A percentile compares a stretch with the other conserved stretches of the same genome.
These are phyloP conservation scores for Drosophila parthenogenetica DNA, from an alignment of 2,888 invertebrate species.

Conservation along the genomic window DNA sequence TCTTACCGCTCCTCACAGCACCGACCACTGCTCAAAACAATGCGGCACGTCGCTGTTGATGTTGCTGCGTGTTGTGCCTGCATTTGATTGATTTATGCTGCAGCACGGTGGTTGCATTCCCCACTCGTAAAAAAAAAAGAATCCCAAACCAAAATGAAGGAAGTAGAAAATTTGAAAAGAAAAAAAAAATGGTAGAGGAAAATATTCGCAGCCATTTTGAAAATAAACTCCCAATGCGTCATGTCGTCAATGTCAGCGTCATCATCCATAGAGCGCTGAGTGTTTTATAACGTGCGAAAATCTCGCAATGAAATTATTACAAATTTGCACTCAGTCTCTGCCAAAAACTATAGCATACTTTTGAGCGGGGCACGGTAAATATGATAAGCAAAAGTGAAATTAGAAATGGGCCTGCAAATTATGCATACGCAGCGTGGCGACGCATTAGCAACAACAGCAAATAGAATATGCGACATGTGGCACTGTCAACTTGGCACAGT, in stretches of 20 bases:
- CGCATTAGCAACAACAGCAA: slow-evolving; percentile 40
- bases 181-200: background rate
- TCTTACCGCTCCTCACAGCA: accelerated
- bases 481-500: slow-evolving; percentile 76
- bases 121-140: slow-evolving; percentile 6
- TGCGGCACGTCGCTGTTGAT: slow-evolving; percentile 24
- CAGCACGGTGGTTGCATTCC: slow-evolving; percentile 27
- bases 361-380: slow-evolving; percentile 30
- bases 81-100: slow-evolving; percentile 76
- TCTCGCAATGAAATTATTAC: slow-evolving; percentile 70
- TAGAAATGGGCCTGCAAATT: slow-evolving; percentile 55
- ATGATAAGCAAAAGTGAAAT: slow-evolving; percentile 44
- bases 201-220: slow-evolving; percentile 35
- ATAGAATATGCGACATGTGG: slow-evolving; percentile 34
- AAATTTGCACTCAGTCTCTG: slow-evolving; percentile 22
- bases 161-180: slow-evolving; percentile 13
- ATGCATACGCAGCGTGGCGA: slow-evolving; percentile 74
- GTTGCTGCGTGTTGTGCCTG: slow-evolving; percentile 70
- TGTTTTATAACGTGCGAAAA: slow-evolving; percentile 76
- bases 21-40: background rate
- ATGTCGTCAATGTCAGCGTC: slow-evolving; percentile 44
- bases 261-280: slow-evolving; percentile 53
- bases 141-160: slow-evolving; percentile 2
- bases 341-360: slow-evolving; percentile 21
- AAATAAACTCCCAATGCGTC: slow-evolving; percentile 73